Conservation (phyloP, 2,888 invertebrate genomes). For the Didymodactylos carnosus region DNA sequence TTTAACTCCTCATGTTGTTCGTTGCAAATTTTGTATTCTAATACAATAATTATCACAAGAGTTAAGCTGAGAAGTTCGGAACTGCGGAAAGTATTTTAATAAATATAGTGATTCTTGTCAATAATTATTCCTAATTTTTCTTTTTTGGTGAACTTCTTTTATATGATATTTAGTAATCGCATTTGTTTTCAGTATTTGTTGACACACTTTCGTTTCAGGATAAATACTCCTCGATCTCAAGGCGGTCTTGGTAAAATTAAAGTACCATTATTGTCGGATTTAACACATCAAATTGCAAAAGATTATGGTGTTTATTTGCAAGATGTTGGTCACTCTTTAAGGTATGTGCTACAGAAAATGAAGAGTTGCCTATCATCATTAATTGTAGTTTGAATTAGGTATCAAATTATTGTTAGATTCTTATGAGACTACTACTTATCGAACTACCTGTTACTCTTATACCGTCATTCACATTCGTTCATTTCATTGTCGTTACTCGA, state of each 20-base stretch:
- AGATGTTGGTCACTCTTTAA: constrained; percentile 65
- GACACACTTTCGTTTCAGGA: constrained; percentile 30
- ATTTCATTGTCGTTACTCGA: background rate
- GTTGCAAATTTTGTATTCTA: no score
- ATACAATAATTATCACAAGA: no score
- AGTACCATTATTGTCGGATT: constrained; percentile 71
- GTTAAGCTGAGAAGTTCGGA: no score
- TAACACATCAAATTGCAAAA: constrained; percentile 69
- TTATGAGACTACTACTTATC: background rate
- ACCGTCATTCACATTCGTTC: background rate
- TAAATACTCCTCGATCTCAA: constrained; percentile 69
- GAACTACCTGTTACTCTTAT: background rate
- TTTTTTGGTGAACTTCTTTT: background rate
- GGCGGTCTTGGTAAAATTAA: constrained; percentile 73
- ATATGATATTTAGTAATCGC: no score
- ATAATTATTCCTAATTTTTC: background rate
- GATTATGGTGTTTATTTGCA: constrained; percentile 82
- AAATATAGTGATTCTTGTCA: no score
- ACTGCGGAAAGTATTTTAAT: no score
- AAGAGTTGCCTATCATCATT: background rate
- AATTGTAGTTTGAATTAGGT: background rate
- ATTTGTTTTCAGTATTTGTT: no score
- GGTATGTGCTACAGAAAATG: constrained; percentile 35
- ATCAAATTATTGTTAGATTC: background rate
- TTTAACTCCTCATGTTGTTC: no score